phyloP scores from a whole-genome alignment of 2,797 vertebrate genomes.

The Sebastes dallii region DNA sequence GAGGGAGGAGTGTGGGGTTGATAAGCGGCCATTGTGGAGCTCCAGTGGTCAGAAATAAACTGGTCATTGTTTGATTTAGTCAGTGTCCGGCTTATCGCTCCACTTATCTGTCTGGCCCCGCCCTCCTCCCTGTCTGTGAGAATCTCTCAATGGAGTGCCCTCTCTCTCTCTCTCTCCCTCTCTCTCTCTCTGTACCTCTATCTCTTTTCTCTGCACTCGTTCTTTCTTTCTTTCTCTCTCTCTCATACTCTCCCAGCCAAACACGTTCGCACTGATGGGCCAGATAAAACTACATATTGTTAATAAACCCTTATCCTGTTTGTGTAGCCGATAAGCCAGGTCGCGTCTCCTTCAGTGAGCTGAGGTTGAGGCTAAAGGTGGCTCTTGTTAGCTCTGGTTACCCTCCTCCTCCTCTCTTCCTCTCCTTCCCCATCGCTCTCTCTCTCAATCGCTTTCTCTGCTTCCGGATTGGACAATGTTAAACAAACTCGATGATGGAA shows the following conservation, averaged over 20 bases:
- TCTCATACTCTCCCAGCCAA: slow-evolving; percentile 36
- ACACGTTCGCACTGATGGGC: slow-evolving; percentile 59
- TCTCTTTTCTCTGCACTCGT: neutral
- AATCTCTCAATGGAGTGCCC: slow-evolving; percentile 63
- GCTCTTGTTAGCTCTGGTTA: slow-evolving; percentile 27
- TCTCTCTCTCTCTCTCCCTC: no score
- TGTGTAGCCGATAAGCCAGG: slow-evolving; percentile 57
- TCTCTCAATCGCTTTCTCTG: slow-evolving; percentile 29
- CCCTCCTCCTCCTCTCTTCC: slow-evolving; percentile 2
- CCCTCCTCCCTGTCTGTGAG: slow-evolving; percentile 63
- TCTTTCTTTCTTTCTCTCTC: neutral
- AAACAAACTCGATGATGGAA: slow-evolving; percentile 69
- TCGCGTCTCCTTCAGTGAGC: slow-evolving; percentile 42
- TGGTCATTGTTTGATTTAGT: slow-evolving; percentile 78
- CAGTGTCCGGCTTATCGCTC: slow-evolving; percentile 74
- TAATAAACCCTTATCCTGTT: slow-evolving; percentile 72
- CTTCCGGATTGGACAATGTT: slow-evolving; percentile 63
- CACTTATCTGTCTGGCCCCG: slow-evolving; percentile 76
- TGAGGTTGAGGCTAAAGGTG: slow-evolving; percentile 32
- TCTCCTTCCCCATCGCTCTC: no score
- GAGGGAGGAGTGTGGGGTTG: slow-evolving; percentile 29
- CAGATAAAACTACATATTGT: slow-evolving; percentile 57
- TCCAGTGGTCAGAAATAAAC: slow-evolving; percentile 80
- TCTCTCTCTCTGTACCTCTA: neutral
- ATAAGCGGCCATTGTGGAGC: slow-evolving; percentile 70